Conservation (phyloP, 2,888 invertebrate genomes). For the Pammene fasciana region DNA sequence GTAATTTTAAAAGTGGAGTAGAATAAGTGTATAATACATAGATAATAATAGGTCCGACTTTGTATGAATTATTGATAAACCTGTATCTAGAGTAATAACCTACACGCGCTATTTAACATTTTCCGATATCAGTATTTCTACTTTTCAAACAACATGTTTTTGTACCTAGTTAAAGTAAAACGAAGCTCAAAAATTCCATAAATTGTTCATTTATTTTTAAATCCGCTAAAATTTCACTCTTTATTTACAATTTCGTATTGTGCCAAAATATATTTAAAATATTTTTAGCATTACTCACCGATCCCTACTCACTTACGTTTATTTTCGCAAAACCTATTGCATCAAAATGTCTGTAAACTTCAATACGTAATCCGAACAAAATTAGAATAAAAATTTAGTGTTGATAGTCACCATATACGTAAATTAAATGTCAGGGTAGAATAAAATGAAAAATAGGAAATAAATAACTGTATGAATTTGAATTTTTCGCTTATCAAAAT, state of each 20-base stretch:
- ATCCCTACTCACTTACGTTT: slow-evolving; percentile 23
- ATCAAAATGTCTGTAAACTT: slow-evolving; percentile 48
- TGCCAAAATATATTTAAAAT: slow-evolving; percentile 75
- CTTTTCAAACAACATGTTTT: slow-evolving; percentile 1
- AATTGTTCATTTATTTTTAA: background rate
- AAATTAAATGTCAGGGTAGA: slow-evolving; percentile 93
- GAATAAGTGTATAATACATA: slow-evolving; percentile 80
- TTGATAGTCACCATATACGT: slow-evolving; percentile 90
- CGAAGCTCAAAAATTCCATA: slow-evolving; percentile 29
- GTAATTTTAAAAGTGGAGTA: slow-evolving; percentile 80
- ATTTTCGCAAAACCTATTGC: slow-evolving; percentile 44
- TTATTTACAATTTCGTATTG: slow-evolving; percentile 73
- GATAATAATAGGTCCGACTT: slow-evolving; percentile 75
- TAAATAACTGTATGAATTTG: slow-evolving; percentile 70
- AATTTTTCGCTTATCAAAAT: slow-evolving; percentile 67
- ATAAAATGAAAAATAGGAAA: slow-evolving; percentile 69
- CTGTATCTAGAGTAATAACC: slow-evolving; percentile 58
- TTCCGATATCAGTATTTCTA: slow-evolving; percentile 26
- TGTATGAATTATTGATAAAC: slow-evolving; percentile 75
- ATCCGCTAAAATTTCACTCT: slow-evolving; percentile 40
- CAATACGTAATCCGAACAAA: slow-evolving; percentile 77
- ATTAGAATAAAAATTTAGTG: slow-evolving; percentile 74
- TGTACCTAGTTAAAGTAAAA: background rate
- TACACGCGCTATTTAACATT: slow-evolving; percentile 54
- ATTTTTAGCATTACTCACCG: slow-evolving; percentile 44